These are phyloP conservation scores for Phytoseiulus persimilis DNA, from an alignment of 2,888 invertebrate species.

Conservation along the genomic window DNA sequence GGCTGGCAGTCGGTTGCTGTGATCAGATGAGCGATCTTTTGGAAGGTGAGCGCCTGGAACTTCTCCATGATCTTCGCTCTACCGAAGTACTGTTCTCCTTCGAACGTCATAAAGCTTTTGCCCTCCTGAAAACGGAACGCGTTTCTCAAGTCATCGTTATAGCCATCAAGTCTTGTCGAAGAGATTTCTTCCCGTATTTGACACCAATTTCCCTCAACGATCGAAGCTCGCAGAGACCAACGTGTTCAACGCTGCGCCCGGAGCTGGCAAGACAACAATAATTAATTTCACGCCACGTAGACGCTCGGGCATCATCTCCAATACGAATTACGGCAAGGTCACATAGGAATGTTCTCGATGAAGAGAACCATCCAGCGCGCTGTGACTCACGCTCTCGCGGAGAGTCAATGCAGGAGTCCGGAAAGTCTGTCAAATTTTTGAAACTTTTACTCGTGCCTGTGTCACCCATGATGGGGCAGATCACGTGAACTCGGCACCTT, in stretches of 20 bases:
- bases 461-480: no score
- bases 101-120: conserved; percentile 90
- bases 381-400: background rate
- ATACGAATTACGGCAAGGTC: background rate
- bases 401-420: background rate
- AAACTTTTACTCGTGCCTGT: background rate
- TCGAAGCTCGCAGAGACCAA: no score
- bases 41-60: conserved; percentile 78
- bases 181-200: no score
- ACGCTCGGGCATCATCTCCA: background rate
- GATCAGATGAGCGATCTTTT: conserved; percentile 81
- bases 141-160: background rate
- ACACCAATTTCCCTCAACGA: no score
- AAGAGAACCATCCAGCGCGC: background rate
- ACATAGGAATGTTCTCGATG: background rate
- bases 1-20: conserved; percentile 94
- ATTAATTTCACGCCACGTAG: background rate
- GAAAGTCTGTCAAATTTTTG: background rate
- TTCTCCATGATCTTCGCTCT: conserved; percentile 90
- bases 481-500: no score
- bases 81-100: conserved; percentile 84
- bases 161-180: no score
- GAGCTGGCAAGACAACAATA: background rate
- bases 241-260: no score
- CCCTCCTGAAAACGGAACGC: conserved; percentile 60